Conservation (phyloP, 1,140 invertebrate genomes). For the Dryas iulia region DNA sequence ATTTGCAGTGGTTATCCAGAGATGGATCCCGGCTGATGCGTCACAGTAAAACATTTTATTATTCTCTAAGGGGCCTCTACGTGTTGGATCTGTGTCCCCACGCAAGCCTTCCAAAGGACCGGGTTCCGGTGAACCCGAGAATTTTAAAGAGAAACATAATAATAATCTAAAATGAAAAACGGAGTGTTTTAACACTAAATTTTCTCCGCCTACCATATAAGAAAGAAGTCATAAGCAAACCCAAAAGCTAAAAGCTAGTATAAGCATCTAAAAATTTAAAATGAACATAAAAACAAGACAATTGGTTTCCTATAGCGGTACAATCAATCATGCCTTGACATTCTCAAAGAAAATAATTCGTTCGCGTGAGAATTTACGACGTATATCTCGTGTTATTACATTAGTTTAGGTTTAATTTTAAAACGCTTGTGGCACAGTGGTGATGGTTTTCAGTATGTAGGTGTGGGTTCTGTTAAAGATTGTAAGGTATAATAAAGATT, state of each 20-base stretch:
- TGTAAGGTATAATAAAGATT: too few relatives aligned
- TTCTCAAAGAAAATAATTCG: slow-evolving; percentile 16
- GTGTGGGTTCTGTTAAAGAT: neutral
- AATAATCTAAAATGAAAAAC: too few relatives aligned
- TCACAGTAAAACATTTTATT: too few relatives aligned
- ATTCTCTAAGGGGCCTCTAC: too few relatives aligned
- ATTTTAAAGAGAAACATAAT: too few relatives aligned
- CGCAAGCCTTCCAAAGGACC: too few relatives aligned
- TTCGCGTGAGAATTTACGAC: slow-evolving; percentile 13
- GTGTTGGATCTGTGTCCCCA: too few relatives aligned
- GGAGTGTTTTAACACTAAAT: too few relatives aligned
- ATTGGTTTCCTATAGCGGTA: slow-evolving; percentile 14
- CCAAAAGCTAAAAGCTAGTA: neutral
- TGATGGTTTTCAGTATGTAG: neutral
- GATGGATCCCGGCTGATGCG: too few relatives aligned
- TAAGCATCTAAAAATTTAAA: neutral
- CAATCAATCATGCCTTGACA: slow-evolving; percentile 3
- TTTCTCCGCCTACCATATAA: too few relatives aligned
- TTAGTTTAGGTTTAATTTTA: neutral
- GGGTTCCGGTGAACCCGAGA: too few relatives aligned
- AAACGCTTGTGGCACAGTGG: neutral
- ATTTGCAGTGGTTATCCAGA: too few relatives aligned
- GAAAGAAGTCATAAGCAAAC: neutral
- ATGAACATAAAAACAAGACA: neutral
- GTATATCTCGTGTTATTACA: neutral